Evolutionary conservation across 1,140 invertebrate species (phyloP).

Genomic region (Drosophila arizonae): DNA sequence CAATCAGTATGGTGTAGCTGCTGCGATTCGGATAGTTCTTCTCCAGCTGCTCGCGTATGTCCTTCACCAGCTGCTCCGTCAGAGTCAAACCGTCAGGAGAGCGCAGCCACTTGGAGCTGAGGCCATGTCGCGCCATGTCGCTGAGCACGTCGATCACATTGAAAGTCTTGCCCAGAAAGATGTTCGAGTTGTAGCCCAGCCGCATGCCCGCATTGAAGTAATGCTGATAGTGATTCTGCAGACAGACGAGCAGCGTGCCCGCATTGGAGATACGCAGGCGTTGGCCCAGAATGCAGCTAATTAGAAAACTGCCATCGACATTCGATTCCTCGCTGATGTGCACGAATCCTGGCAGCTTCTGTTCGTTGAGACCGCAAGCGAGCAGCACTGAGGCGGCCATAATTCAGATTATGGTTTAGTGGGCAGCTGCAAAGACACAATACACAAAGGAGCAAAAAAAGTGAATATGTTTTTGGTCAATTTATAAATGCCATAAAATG

Average conservation of each 20-base stretch:
- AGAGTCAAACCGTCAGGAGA: constrained; percentile 55
- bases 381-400: constrained; percentile 85
- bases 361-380: constrained; percentile 85
- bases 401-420: constrained; percentile 56
- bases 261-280: constrained; percentile 84
- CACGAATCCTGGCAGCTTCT: constrained; percentile 85
- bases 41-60: constrained; percentile 63
- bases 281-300: constrained; percentile 85
- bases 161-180: constrained; percentile 84
- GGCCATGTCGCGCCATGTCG: constrained; percentile 78
- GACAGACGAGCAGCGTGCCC: constrained; percentile 86
- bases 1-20: constrained; percentile 86
- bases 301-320: constrained; percentile 88
- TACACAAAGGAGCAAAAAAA: constrained; percentile 17
- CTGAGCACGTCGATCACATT: constrained; percentile 85
- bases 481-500: constrained; percentile 68
- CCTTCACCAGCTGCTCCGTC: constrained; percentile 60
- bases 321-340: constrained; percentile 87
- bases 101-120: constrained; percentile 63
- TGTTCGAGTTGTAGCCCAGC: constrained; percentile 87
- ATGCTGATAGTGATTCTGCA: constrained; percentile 88
- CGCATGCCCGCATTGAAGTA: constrained; percentile 89
- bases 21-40: constrained; percentile 63
- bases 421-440: constrained; percentile 37
- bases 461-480: constrained; percentile 48